These are phyloP conservation scores for Cantharis rustica DNA, from an alignment of 2,888 invertebrate genomes.

Conservation along the genomic window DNA sequence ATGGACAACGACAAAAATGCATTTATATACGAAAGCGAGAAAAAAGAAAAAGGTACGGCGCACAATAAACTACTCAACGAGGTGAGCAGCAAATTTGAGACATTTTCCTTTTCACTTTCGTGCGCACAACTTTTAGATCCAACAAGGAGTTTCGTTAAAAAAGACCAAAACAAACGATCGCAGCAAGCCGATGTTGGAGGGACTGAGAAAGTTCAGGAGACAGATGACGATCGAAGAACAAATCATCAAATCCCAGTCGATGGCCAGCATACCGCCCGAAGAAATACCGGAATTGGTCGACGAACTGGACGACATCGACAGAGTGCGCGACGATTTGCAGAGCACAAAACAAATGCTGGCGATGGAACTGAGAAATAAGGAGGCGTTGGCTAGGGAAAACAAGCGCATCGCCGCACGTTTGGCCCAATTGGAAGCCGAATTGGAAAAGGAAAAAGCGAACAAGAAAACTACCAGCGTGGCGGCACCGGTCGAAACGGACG, in stretches of 20 bases:
- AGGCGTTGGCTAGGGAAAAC: slow-evolving; percentile 78
- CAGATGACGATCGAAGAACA: slow-evolving; percentile 91
- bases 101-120: background rate
- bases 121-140: slow-evolving; percentile 63
- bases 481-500: slow-evolving; percentile 42
- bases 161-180: slow-evolving; percentile 82
- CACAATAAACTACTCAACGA: slow-evolving; percentile 79
- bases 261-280: slow-evolving; percentile 61
- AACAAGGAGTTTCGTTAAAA: slow-evolving; percentile 75
- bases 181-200: slow-evolving; percentile 82
- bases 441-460: slow-evolving; percentile 68
- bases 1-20: slow-evolving; percentile 70
- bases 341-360: slow-evolving; percentile 91
- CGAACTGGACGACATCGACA: slow-evolving; percentile 90
- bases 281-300: slow-evolving; percentile 66
- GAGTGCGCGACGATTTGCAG: slow-evolving; percentile 86
- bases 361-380: slow-evolving; percentile 82
- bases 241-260: slow-evolving; percentile 81
- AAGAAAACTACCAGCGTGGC: slow-evolving; percentile 28
- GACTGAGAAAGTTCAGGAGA: slow-evolving; percentile 83
- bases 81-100: slow-evolving; percentile 36
- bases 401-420: slow-evolving; percentile 80
- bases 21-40: slow-evolving; percentile 88
- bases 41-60: slow-evolving; percentile 77
- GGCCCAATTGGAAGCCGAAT: slow-evolving; percentile 79